These are phyloP conservation scores for Panthera uncia DNA, from an alignment of 2,113 vertebrate species.

Conservation along the genomic window DNA sequence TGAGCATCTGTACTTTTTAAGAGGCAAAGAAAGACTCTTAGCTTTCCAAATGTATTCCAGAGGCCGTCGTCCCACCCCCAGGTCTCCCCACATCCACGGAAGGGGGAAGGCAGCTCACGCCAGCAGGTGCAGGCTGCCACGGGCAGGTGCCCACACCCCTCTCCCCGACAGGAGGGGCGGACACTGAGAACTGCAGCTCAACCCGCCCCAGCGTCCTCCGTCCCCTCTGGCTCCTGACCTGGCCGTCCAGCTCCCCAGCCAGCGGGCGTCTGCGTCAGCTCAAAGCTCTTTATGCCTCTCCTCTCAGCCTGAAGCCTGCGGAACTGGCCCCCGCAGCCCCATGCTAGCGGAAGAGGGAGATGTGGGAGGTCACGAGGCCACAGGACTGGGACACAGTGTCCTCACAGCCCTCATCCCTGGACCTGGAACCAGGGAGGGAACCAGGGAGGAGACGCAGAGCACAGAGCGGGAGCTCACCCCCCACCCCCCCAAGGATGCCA, in stretches of 20 bases:
- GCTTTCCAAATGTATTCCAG: not conserved
- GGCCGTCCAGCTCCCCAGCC: not conserved
- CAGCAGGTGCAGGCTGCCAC: not conserved
- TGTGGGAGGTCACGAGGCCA: not conserved
- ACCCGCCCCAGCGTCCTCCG: rapidly evolving
- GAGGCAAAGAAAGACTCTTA: not conserved
- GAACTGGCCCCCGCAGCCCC: not conserved
- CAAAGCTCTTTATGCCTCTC: not conserved
- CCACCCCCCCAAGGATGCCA: not conserved
- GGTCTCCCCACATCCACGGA: not conserved
- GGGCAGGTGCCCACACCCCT: not conserved
- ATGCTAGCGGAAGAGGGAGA: not conserved
- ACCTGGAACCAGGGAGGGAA: not conserved
- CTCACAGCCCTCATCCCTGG: not conserved
- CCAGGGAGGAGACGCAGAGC: not conserved
- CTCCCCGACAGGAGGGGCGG: not conserved
- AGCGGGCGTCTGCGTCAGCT: rapidly evolving
- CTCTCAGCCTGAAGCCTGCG: not conserved
- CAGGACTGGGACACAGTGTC: not conserved
- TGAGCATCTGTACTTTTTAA: not conserved
- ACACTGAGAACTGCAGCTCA: not conserved
- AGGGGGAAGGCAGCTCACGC: not conserved
- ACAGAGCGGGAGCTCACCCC: not conserved
- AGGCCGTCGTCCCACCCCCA: not conserved
- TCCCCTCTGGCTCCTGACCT: not conserved